Percentiles rank a stretch among this genome's conserved stretches.
phyloP scores from a whole-genome alignment of 2,113 vertebrate genomes.

The Thryonomys swinderianus region DNA sequence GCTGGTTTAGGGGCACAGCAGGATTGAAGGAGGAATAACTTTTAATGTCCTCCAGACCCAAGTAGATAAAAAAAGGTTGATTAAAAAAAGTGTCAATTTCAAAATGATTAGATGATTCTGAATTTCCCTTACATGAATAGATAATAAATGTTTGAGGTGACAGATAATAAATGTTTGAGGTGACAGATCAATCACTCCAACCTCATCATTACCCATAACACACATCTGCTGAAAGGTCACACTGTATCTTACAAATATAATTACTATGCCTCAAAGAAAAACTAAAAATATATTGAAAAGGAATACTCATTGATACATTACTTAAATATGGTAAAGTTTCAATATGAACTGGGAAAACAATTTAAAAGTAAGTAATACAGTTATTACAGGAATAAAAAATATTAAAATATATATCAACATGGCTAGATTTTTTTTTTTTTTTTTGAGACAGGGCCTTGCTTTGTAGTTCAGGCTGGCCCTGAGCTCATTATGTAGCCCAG shows the following conservation, averaged over 20 bases:
- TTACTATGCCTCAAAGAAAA: neutral
- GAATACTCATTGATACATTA: neutral
- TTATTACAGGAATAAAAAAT: neutral
- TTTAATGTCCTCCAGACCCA: neutral
- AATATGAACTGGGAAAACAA: neutral
- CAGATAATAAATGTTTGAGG: neutral
- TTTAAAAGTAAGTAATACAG: neutral
- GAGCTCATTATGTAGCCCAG: no score
- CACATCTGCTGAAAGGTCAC: neutral
- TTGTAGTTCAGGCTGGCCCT: no score
- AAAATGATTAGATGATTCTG: neutral
- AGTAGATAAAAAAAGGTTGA: neutral
- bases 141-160: neutral
- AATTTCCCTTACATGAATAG: neutral
- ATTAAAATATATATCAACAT: neutral
- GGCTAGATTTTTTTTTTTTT: neutral
- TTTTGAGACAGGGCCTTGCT: no score
- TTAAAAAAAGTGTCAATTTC: neutral
- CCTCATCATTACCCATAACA: neutral
- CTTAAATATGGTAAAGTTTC: neutral
- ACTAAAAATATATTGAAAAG: neutral
- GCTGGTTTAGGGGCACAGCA: neutral
- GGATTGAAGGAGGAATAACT: neutral
- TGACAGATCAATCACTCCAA: neutral
- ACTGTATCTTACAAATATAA: neutral